These are phyloP conservation scores for Chalcis sispes DNA, from an alignment of 2,888 invertebrate genomes.

Conservation along the genomic window DNA sequence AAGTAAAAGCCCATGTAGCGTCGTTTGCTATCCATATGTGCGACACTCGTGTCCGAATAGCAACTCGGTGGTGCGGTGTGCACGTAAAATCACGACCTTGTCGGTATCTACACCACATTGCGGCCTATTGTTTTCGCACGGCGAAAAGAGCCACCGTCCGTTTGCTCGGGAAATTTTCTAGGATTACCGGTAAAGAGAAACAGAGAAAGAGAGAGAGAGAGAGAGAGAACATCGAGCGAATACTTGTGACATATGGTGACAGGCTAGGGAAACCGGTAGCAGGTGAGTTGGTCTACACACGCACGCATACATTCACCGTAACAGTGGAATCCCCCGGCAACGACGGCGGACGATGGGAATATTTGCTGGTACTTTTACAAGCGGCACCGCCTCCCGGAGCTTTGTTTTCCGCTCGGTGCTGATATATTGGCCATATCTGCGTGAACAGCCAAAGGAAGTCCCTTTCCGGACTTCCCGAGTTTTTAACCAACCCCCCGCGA, in stretches of 20 bases:
- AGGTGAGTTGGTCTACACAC: constrained; percentile 68
- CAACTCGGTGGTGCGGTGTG: too few species aligned
- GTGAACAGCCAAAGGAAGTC: constrained; percentile 35
- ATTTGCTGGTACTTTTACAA: constrained; percentile 65
- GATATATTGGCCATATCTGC: constrained; percentile 45
- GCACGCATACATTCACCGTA: too few species aligned
- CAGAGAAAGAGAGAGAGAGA: too few species aligned
- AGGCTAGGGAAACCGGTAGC: constrained; percentile 65
- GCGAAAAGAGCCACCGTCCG: too few species aligned
- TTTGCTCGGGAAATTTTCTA: too few species aligned
- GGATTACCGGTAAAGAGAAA: too few species aligned
- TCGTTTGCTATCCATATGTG: constrained; percentile 45
- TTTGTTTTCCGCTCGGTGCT: constrained; percentile 18
- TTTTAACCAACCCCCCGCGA: constrained; percentile 5
- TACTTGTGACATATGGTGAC: constrained; percentile 45
- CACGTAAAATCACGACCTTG: too few species aligned
- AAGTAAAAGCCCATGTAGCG: constrained; percentile 39
- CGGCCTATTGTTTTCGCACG: too few species aligned
- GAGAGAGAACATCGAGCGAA: too few species aligned
- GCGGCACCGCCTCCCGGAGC: constrained; percentile 35
- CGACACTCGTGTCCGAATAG: constrained; percentile 54
- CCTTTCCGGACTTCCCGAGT: constrained; percentile 41
- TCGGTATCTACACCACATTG: too few species aligned
- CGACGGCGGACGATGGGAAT: constrained; percentile 67
- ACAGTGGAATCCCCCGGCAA: not conserved